Evolutionary conservation across 2,113 vertebrate species (phyloP), one percentile per base, ranked within the genome.

Genomic region (Recurvirostra avosetta): DNA sequence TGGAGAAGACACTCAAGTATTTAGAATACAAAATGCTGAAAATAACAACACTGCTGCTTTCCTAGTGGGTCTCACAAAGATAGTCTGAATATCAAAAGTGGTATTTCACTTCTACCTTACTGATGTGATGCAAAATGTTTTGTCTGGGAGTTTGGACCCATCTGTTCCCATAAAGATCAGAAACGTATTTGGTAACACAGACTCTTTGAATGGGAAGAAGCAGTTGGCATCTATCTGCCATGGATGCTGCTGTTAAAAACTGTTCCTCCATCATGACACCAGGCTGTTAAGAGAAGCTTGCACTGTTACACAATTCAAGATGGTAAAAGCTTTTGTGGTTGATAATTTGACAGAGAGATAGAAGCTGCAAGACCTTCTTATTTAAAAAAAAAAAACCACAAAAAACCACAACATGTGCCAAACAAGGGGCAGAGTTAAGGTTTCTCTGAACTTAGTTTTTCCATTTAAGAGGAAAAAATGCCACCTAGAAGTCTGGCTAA

Each of bases 111-210:
- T 88, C 86, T 70, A n/a, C 61, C 86, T 91, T 70, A 90, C 18
- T 80, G 63, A 81, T 41, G 49, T 43, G 80, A 95, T 68, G 45
- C 47, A 87, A 93, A 95, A 91, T 78, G 63, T 94, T 96, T 95
- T 93, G 81, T 89, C 95, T 94, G 56, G 49, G 77, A 26, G 38
- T 83, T 73, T 80, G 78, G 63, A 71, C 88, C 89, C 84, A 90
- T 93, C 92, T 96, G 90, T 96, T 96, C 90, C 66, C 80, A 52
- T 50, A 62, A 76, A 23, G 62, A 87, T 90, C 80, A 80, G 77
- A 92, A 89, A 72, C 0, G 3, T 50, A 85, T 90, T 62, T 85
- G 95, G 55, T 79, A 74, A 93, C 80, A 84, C 38, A 89, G 70
- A 76, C 38, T 83, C 93, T 88, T 50, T 70, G 81, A 95, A 77